Percentiles rank a stretch among this genome's conserved stretches.
phyloP scores from a whole-genome alignment of 30 jellyfish, hydroid and myxozoan species.

The Pelagia noctiluca region DNA sequence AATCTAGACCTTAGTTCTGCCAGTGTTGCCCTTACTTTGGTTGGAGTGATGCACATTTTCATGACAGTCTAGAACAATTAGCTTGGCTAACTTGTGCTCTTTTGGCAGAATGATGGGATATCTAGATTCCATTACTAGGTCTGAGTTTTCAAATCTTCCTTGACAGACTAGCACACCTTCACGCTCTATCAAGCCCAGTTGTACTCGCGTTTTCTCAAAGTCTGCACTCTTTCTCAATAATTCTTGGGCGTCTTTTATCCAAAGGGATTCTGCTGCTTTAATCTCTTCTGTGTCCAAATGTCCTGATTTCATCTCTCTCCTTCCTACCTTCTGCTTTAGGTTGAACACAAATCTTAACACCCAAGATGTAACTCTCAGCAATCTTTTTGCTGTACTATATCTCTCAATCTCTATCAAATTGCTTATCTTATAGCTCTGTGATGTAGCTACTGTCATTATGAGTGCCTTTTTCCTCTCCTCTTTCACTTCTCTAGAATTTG shows the following conservation, averaged over 20 bases:
- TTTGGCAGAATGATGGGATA: conserved; percentile 45
- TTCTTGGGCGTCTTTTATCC: conserved; percentile 46
- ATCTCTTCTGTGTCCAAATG: conserved; percentile 23
- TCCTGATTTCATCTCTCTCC: conserved; percentile 16
- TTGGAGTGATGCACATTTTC: conserved; percentile 36
- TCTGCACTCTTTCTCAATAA: not conserved
- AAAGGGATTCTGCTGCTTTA: conserved; percentile 29
- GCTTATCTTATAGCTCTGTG: not conserved
- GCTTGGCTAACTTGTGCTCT: conserved; percentile 43
- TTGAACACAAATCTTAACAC: conserved; percentile 33
- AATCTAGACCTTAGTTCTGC: conserved; percentile 66
- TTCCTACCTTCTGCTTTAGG: conserved; percentile 21
- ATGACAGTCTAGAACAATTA: conserved; percentile 45
- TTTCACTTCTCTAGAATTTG: conserved; percentile 31
- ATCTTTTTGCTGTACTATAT: conserved; percentile 25
- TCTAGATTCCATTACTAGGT: conserved; percentile 34
- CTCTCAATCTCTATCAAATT: conserved; percentile 24
- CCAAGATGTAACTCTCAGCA: conserved; percentile 53
- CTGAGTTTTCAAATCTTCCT: conserved; percentile 58
- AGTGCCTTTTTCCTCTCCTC: conserved; percentile 32
- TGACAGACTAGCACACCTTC: conserved; percentile 45
- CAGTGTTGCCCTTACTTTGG: conserved; percentile 40
- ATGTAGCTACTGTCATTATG: conserved; percentile 15
- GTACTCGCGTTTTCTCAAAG: conserved; percentile 21
- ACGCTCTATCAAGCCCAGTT: conserved; percentile 12